Conservation (phyloP, 2,797 vertebrate genomes). For the Protonibea diacanthus region DNA sequence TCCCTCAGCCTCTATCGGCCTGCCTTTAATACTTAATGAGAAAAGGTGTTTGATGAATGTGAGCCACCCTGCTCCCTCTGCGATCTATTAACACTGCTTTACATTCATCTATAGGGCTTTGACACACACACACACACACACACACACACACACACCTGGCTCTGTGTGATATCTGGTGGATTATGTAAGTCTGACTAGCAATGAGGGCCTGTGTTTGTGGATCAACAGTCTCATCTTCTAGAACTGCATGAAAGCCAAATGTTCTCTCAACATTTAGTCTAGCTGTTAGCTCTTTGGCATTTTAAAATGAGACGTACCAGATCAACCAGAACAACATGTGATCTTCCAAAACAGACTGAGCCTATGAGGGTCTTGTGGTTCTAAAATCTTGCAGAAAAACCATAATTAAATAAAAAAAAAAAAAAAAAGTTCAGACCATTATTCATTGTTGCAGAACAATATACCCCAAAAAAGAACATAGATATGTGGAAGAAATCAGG, state of each 20-base stretch:
- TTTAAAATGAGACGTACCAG: not conserved
- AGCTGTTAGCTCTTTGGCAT: not conserved
- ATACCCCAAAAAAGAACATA: too few species aligned
- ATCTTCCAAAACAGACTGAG: not conserved
- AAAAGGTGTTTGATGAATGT: conserved; percentile 80
- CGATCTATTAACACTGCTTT: conserved; percentile 75
- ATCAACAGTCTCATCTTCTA: not conserved
- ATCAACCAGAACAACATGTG: not conserved
- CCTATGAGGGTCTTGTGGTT: too few species aligned
- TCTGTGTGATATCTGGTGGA: conserved; percentile 22
- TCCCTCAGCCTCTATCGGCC: conserved; percentile 69
- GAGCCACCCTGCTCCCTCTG: conserved; percentile 71
- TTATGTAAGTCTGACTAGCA: conserved; percentile 42
- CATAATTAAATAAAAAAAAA: too few species aligned
- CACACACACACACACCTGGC: conserved; percentile 9
- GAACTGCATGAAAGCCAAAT: not conserved
- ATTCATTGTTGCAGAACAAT: too few species aligned
- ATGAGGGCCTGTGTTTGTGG: conserved; percentile 12
- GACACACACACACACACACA: conserved; percentile 21
- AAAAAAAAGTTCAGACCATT: too few species aligned
- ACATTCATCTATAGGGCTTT: conserved; percentile 62
- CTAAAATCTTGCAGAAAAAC: not conserved
- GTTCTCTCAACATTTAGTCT: not conserved
- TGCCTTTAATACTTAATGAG: conserved; percentile 85
- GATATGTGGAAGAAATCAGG: too few species aligned